A percentile compares a stretch with the other conserved stretches of the same genome.
These are phyloP conservation scores for Porites lobata DNA, from an alignment of 92 coral and sea anemone genomes.

Conservation along the genomic window DNA sequence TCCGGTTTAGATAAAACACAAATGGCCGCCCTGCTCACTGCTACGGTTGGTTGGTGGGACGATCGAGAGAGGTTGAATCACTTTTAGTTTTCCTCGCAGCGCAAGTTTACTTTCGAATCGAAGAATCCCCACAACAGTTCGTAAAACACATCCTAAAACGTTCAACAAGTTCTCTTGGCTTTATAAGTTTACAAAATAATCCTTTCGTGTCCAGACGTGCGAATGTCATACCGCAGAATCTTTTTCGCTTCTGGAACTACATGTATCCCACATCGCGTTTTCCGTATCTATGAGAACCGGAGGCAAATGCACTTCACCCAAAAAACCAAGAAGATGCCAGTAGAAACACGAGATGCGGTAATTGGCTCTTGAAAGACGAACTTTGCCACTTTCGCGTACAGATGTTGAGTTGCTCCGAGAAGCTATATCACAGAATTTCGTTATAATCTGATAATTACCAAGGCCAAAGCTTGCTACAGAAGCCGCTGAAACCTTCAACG, in stretches of 20 bases:
- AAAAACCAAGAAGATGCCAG: constrained; percentile 5
- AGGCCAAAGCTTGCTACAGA: background rate
- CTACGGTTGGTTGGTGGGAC: background rate
- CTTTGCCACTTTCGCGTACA: constrained; percentile 37
- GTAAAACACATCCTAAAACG: background rate
- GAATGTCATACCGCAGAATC: constrained; percentile 24
- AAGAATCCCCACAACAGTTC: background rate
- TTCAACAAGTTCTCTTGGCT: background rate
- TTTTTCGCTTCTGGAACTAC: constrained; percentile 14
- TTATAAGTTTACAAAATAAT: background rate
- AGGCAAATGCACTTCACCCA: constrained; percentile 14
- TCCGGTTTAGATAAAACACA: constrained; percentile 20
- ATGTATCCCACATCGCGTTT: background rate
- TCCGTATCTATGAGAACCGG: constrained; percentile 39
- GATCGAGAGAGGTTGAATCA: background rate
- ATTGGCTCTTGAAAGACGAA: constrained; percentile 43
- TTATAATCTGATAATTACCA: background rate
- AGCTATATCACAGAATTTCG: constrained; percentile 34
- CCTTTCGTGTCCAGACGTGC: background rate
- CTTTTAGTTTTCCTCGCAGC: background rate
- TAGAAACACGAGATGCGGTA: constrained; percentile 42
- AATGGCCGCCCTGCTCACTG: constrained; percentile 19
- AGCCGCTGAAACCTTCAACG: constrained; percentile 17
- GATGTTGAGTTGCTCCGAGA: constrained; percentile 22
- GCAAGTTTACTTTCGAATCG: background rate